A percentile compares a stretch with the other conserved stretches of the same genome.
Conservation (phyloP, 2,888 invertebrate species). For the Mythimna albipuncta region DNA sequence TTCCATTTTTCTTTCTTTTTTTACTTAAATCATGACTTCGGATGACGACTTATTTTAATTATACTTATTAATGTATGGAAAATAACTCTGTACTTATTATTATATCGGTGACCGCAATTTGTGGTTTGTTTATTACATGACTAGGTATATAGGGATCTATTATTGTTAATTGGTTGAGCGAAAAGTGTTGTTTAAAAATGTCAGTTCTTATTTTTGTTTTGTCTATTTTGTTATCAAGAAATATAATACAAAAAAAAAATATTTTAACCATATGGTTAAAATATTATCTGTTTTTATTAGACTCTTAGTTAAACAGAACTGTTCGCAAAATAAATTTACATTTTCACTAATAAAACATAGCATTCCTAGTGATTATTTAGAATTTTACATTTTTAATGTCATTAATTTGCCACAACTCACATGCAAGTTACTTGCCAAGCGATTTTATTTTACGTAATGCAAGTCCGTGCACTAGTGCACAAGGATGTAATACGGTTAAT, state of each 20-base stretch:
- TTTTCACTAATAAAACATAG: not conserved
- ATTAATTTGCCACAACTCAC: not conserved
- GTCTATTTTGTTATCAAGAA: not conserved
- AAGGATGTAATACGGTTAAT: not conserved
- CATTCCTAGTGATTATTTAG: conserved; percentile 31
- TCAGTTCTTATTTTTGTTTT: not conserved
- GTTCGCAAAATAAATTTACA: not conserved
- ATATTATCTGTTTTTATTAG: not conserved
- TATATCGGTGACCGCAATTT: conserved; percentile 12
- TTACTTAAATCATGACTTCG: conserved; percentile 15
- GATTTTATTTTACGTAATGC: conserved; percentile 6
- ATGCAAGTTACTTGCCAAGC: conserved; percentile 26
- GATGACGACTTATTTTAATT: conserved; percentile 6
- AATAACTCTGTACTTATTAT: conserved; percentile 29
- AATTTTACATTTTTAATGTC: conserved; percentile 2
- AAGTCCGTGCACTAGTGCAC: not conserved
- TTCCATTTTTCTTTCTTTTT: conserved; percentile 19
- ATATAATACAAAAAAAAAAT: no score
- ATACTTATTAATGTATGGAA: not conserved
- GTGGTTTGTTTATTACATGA: conserved; percentile 12
- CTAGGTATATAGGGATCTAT: not conserved
- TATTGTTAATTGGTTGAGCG: conserved; percentile 13
- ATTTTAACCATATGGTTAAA: not conserved
- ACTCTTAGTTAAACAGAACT: not conserved
- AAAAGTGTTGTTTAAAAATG: conserved; percentile 8